phyloP scores from a whole-genome alignment of 2,113 vertebrate genomes.

The Malurus alboscapulatus region DNA sequence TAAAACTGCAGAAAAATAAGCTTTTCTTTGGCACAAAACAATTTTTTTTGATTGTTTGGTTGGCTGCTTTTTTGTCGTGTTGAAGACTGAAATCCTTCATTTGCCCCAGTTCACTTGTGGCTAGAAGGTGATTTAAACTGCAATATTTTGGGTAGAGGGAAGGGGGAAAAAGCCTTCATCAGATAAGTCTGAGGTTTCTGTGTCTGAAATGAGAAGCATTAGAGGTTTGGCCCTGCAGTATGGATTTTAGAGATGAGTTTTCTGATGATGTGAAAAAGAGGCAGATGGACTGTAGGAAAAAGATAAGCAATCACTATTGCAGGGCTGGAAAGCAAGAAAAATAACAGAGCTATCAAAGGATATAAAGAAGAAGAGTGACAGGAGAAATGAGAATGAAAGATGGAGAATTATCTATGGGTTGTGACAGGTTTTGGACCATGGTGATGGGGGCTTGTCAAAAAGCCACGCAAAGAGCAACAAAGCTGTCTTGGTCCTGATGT shows the following conservation, averaged over 20 bases:
- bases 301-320: background rate
- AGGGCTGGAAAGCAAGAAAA: constrained; percentile 11
- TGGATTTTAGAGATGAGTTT: constrained; percentile 14
- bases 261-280: background rate
- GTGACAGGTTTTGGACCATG: background rate
- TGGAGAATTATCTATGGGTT: background rate
- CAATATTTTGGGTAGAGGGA: background rate
- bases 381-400: constrained; percentile 14
- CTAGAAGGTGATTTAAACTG: background rate
- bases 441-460: background rate
- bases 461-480: background rate
- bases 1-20: background rate
- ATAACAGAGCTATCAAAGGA: background rate
- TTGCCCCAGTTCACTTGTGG: background rate
- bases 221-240: background rate
- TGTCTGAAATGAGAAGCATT: background rate
- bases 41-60: background rate
- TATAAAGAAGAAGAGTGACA: background rate
- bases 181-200: background rate
- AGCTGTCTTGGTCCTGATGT: background rate
- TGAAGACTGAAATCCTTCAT: background rate
- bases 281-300: background rate
- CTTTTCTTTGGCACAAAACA: background rate
- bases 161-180: background rate
- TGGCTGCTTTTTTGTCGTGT: too few relatives aligned